These are phyloP conservation scores for Pangasius larnaudii DNA, from an alignment of 2,797 vertebrate species.

Conservation along the genomic window DNA sequence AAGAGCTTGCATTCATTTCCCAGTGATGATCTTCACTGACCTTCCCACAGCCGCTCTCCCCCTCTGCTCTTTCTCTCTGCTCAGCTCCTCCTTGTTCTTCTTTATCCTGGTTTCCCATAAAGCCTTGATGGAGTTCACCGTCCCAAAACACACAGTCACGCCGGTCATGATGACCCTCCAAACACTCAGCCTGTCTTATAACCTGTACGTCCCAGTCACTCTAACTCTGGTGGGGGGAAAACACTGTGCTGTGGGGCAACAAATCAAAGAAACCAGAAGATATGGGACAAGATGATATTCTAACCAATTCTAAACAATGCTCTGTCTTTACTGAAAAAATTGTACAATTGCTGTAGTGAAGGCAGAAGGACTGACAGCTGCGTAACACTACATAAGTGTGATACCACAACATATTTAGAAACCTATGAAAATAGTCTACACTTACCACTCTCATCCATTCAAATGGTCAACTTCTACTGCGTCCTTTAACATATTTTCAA, in stretches of 20 bases:
- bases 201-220: not conserved
- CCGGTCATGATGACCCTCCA: slow-evolving; percentile 77
- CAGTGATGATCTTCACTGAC: slow-evolving; percentile 42
- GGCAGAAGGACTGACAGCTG: not conserved
- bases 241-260: not conserved
- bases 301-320: not conserved
- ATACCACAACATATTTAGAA: not conserved
- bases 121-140: slow-evolving; percentile 83
- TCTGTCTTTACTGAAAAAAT: not conserved
- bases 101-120: slow-evolving; percentile 91
- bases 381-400: not conserved
- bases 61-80: slow-evolving; percentile 73
- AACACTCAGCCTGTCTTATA: not conserved
- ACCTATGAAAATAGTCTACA: not conserved
- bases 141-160: slow-evolving; percentile 71
- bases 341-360: not conserved
- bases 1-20: not conserved
- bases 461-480: slow-evolving; percentile 25
- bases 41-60: slow-evolving; percentile 64
- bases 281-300: not conserved
- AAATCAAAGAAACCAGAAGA: not conserved
- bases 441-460: slow-evolving; percentile 37
- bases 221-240: not conserved
- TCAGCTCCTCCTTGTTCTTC: slow-evolving; percentile 78
- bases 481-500: not conserved